Conservation (phyloP, 2,113 vertebrate genomes). For the Cygnus atratus region DNA sequence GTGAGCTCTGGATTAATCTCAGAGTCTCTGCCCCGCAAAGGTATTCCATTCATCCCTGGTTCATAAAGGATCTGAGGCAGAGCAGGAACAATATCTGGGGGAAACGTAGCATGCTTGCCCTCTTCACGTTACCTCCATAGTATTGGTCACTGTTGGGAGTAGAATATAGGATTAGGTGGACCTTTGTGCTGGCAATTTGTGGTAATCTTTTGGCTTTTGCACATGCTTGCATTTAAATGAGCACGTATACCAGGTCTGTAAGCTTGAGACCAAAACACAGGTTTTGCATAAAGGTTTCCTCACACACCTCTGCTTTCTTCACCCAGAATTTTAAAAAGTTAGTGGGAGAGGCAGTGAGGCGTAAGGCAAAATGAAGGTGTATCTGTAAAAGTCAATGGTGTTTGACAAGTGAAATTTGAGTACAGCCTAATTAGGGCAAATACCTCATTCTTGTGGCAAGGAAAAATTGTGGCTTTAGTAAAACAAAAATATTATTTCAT, state of each 20-base stretch:
- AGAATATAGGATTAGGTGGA: background rate
- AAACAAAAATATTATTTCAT: background rate
- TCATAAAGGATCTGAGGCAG: background rate
- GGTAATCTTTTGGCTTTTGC: background rate
- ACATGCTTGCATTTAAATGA: background rate
- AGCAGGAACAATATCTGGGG: background rate
- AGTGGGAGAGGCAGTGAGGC: background rate
- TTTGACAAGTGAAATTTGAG: background rate
- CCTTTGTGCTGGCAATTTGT: background rate
- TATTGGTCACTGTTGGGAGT: background rate
- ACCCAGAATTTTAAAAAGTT: background rate
- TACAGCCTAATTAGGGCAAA: background rate
- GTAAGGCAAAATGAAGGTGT: fast-evolving
- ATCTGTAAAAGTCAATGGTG: background rate
- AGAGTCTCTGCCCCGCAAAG: background rate
- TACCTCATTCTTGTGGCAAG: background rate
- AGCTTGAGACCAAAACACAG: background rate
- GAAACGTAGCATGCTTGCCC: background rate
- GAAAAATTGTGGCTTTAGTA: background rate
- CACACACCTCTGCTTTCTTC: background rate
- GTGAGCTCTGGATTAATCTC: background rate
- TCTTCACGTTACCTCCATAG: background rate
- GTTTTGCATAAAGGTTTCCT: background rate
- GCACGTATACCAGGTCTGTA: fast-evolving
- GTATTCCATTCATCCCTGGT: background rate